Conservation (phyloP, 1,140 invertebrate genomes). For the Cyrtorhinus lividipennis region DNA sequence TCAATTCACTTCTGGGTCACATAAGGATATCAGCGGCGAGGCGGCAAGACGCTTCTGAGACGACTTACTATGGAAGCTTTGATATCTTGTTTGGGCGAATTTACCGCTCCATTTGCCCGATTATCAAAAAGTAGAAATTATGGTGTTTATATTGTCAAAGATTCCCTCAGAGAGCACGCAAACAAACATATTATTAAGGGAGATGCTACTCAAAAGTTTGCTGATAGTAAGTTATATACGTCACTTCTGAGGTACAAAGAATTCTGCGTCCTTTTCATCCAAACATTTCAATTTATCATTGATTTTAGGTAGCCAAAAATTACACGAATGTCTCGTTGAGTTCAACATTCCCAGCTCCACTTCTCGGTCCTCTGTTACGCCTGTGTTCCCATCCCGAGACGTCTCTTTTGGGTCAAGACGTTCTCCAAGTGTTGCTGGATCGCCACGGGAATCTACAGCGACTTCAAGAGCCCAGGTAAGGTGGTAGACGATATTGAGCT, state of each 20-base stretch:
- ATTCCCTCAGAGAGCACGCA: constrained; percentile 29
- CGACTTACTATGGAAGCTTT: constrained; percentile 83
- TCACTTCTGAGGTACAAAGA: too few species aligned
- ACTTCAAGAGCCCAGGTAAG: constrained; percentile 54
- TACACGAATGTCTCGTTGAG: constrained; percentile 86
- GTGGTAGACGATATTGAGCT: constrained; percentile 49
- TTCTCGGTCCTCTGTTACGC: constrained; percentile 77
- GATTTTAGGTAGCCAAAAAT: too few species aligned
- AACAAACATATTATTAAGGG: constrained; percentile 63
- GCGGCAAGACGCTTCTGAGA: constrained; percentile 37
- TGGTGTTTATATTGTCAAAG: constrained; percentile 88
- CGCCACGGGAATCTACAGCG: constrained; percentile 70
- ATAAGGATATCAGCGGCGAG: constrained; percentile 69
- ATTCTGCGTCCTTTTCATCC: too few species aligned
- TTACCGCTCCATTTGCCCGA: constrained; percentile 96
- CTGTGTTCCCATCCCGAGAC: constrained; percentile 72
- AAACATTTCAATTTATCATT: too few species aligned
- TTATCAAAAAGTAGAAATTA: constrained; percentile 99
- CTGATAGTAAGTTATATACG: constrained; percentile 92
- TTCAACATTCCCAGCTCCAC: constrained; percentile 85
- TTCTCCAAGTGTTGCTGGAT: constrained; percentile 91
- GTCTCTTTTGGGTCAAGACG: constrained; percentile 79
- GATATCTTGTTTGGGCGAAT: constrained; percentile 94
- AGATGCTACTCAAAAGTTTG: constrained; percentile 86
- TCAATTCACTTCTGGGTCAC: constrained; percentile 88